A percentile compares a stretch with the other conserved stretches of the same genome.
phyloP scores from a whole-genome alignment of 2,113 vertebrate genomes.

The Notothenia rossii region DNA sequence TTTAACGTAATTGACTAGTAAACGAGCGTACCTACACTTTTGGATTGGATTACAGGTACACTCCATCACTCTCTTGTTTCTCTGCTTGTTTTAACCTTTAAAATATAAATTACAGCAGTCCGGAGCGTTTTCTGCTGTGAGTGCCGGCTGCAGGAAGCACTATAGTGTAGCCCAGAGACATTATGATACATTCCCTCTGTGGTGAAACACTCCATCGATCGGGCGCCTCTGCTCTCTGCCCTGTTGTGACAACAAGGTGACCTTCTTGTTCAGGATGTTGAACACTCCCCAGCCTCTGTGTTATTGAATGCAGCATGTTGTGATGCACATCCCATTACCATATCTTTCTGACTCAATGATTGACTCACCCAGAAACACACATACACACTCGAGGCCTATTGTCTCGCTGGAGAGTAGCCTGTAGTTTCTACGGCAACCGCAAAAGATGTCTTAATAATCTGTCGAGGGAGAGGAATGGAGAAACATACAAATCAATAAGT shows the following conservation, averaged over 20 bases:
- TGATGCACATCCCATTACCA: constrained; percentile 33
- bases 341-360: constrained; percentile 38
- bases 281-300: constrained; percentile 18
- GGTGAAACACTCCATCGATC: constrained; percentile 47
- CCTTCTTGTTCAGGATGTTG: constrained; percentile 50
- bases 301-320: constrained; percentile 37
- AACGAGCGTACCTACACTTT: no score
- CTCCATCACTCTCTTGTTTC: not conserved
- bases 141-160: not conserved
- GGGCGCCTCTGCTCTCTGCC: constrained; percentile 30
- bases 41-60: not conserved
- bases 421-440: constrained; percentile 55
- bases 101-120: constrained; percentile 1
- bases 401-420: constrained; percentile 23
- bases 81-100: not conserved
- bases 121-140: not conserved
- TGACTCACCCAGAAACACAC: constrained; percentile 1
- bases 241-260: constrained; percentile 65
- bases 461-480: constrained; percentile 8
- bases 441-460: constrained; percentile 27
- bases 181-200: constrained; percentile 33
- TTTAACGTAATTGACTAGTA: not conserved
- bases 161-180: constrained; percentile 15
- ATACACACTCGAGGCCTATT: not conserved
- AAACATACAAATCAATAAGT: constrained; percentile 24